A percentile compares a stretch with the other conserved stretches of the same genome.
Evolutionary conservation across 2,113 vertebrate genomes (phyloP).

Genomic region (Theristicus caerulescens): DNA sequence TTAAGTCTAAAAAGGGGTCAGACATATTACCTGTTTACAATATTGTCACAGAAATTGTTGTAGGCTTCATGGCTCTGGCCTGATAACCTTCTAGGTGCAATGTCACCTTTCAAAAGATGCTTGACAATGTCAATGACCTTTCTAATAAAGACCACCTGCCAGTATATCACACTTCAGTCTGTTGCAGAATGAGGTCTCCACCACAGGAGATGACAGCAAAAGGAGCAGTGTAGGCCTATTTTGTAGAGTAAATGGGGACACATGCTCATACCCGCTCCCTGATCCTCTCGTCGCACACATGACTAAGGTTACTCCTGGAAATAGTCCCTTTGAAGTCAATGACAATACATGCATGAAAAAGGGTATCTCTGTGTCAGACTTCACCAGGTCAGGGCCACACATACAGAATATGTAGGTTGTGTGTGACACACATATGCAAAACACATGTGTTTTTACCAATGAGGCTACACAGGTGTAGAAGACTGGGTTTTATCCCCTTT

Average conservation of each 20-base stretch:
- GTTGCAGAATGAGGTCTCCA: not conserved
- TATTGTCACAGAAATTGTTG: slow-evolving; percentile 61
- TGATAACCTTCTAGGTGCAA: slow-evolving; percentile 64
- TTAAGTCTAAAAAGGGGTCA: slow-evolving; percentile 51
- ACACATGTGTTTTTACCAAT: not conserved
- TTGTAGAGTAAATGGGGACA: not conserved
- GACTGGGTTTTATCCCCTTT: not conserved
- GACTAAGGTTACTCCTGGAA: not conserved
- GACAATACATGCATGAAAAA: not conserved
- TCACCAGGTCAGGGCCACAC: not conserved
- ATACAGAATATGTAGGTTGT: not conserved
- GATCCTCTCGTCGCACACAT: not conserved
- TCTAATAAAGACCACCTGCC: slow-evolving; percentile 60
- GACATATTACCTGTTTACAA: slow-evolving; percentile 65
- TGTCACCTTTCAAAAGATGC: slow-evolving; percentile 38
- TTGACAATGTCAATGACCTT: slow-evolving; percentile 38
- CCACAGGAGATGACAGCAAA: not conserved
- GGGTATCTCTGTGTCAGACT: not conserved
- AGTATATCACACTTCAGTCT: not conserved
- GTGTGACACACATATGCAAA: not conserved
- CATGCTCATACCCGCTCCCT: not conserved
- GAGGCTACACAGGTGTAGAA: not conserved
- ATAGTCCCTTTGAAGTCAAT: not conserved
- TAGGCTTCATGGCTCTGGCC: slow-evolving; percentile 61
- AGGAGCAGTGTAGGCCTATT: not conserved